Evolutionary conservation across 1,140 invertebrate genomes (phyloP), one percentile per base, ranked within the genome.

Genomic region (Hylyphantes graminicola): DNA sequence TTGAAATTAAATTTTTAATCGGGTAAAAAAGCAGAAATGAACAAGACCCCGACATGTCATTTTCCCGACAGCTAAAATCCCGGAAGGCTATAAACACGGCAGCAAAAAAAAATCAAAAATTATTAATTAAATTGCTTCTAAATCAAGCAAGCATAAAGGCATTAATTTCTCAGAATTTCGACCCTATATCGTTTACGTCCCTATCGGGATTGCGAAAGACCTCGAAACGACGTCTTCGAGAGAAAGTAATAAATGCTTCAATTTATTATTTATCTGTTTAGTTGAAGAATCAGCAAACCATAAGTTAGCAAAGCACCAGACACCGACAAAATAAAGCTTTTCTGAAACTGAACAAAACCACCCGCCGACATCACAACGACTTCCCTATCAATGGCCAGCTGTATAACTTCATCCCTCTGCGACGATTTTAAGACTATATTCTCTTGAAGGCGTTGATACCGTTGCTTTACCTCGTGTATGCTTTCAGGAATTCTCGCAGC

Each of bases 261-360:
- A 21, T 35, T 35, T 2, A 35, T 35, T 35, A 35, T 35, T 67
- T 67, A 67, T 11, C 67, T 73, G 35, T 55, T 73, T 9, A 78
- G 54, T 13, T 78, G 76, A 67, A 78, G 35, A 68, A 80, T 70
- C 6, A 80, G n/a, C 17, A 80, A 50, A 8, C 65, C 70, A 59
- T 80, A 80, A 50, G 77, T 80, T 9, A 80, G 55, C 17, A 80
- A 53, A 50, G 77, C 77, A 9, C 77, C 77, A 12, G 70, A 70
- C 8, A 80, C 48, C 4, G 77, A 57, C 54, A 80, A 51, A 70
- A 80, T 80, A 51, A 80, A 59, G 6, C 51, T 70, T 50, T 48
- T 68, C 19, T 19, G 48, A 70, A 80, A 80, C n/a, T 17, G n/a
- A 4, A 80, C 21, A 51, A 70, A 51, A 51, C 70, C 15, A 12